Evolutionary conservation across 2,113 vertebrate genomes (phyloP).

Genomic region (Cheirogaleus medius): DNA sequence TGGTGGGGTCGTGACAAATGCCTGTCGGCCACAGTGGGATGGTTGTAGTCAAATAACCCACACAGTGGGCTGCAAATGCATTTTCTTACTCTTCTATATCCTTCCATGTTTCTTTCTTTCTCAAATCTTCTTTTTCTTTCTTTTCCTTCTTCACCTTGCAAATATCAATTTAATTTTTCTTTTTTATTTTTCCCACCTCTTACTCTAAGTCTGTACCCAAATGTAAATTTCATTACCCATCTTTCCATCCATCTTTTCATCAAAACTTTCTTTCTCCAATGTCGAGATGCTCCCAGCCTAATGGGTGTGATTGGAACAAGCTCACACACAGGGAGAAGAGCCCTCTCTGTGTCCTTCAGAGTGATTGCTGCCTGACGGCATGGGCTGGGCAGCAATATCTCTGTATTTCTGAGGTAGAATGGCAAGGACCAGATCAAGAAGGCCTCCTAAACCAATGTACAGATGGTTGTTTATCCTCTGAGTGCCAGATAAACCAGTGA

Average conservation of each 20-base stretch:
- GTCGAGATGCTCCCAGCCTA: neutral
- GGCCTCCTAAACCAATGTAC: neutral
- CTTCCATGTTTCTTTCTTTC: neutral
- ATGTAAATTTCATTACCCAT: neutral
- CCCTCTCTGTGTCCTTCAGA: neutral
- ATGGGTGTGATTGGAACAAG: neutral
- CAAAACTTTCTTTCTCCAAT: neutral
- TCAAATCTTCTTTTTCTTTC: neutral
- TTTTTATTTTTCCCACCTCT: neutral
- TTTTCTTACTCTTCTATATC: neutral
- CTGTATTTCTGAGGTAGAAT: neutral
- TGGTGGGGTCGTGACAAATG: no score
- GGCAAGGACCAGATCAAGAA: neutral
- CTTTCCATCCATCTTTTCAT: neutral
- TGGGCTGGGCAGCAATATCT: neutral
- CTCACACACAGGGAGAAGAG: fast-evolving
- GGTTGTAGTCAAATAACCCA: neutral
- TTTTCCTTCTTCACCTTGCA: neutral
- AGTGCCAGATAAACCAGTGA: neutral
- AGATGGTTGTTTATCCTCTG: neutral
- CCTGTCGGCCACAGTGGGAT: neutral
- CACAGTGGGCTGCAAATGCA: neutral
- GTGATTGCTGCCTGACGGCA: neutral
- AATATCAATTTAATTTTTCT: neutral
- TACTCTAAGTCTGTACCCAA: neutral